These are phyloP conservation scores for Syngnathus scovelli DNA, from an alignment of 2,113 vertebrate genomes.

Conservation along the genomic window DNA sequence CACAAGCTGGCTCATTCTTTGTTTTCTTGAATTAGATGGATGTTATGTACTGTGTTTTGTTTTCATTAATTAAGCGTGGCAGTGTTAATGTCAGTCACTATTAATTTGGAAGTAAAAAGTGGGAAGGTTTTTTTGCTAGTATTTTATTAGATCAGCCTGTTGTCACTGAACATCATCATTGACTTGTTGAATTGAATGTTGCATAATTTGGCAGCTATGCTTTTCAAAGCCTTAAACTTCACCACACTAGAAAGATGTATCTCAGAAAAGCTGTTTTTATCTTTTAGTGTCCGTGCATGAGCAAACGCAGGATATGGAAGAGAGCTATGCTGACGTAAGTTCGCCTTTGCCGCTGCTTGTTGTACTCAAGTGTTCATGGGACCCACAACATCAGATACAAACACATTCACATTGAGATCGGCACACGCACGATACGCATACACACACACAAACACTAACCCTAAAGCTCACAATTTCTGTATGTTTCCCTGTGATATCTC, in stretches of 20 bases:
- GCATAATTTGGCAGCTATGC: constrained; percentile 52
- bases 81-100: constrained; percentile 60
- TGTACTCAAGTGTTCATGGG: constrained; percentile 43
- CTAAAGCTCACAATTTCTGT: constrained; percentile 29
- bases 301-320: constrained; percentile 32
- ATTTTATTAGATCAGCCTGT: constrained; percentile 51
- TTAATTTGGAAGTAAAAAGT: constrained; percentile 61
- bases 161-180: constrained; percentile 64
- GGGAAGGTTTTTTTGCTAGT: constrained; percentile 58
- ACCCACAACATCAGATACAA: constrained; percentile 37
- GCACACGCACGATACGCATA: constrained; percentile 8
- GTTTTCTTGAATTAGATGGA: constrained; percentile 56
- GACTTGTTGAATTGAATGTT: constrained; percentile 63
- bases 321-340: constrained; percentile 43
- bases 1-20: constrained; percentile 51
- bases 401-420: no score
- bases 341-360: constrained; percentile 45
- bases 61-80: constrained; percentile 64
- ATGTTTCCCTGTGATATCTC: constrained; percentile 48
- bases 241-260: constrained; percentile 28
- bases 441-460: constrained; percentile 13
- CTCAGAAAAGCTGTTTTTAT: constrained; percentile 41
- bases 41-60: constrained; percentile 63
- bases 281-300: constrained; percentile 4
- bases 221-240: constrained; percentile 48